Conservation (phyloP, 2,888 invertebrate genomes). For the Brenthis ino region DNA sequence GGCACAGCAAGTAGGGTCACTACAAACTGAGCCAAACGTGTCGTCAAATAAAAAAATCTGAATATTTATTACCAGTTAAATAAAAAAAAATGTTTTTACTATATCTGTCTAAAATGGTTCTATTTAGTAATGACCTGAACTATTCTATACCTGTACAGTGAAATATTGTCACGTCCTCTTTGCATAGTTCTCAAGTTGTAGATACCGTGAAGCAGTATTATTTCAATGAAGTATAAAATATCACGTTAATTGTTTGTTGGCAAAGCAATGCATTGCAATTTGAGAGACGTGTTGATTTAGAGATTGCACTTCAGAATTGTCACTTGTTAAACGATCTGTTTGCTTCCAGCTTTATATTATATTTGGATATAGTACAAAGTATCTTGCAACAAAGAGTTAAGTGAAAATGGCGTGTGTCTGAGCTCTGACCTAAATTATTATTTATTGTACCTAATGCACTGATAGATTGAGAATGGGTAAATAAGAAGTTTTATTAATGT, state of each 20-base stretch:
- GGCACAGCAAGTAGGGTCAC: too few species aligned
- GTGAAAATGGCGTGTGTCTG: constrained; percentile 14
- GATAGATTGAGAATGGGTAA: too few species aligned
- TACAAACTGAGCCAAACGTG: too few species aligned
- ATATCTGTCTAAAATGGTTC: too few species aligned
- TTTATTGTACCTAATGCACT: background rate
- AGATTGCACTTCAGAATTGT: constrained; percentile 17
- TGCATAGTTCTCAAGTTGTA: too few species aligned
- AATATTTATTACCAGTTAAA: too few species aligned
- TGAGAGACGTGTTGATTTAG: constrained; percentile 20
- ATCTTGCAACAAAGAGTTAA: background rate
- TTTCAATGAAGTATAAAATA: constrained; percentile 1
- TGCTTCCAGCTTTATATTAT: background rate
- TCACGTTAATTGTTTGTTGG: constrained; percentile 10
- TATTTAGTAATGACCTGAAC: too few species aligned
- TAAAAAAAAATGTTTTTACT: too few species aligned
- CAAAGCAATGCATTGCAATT: constrained; percentile 28
- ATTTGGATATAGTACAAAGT: background rate
- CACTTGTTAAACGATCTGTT: constrained; percentile 23
- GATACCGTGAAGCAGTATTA: background rate
- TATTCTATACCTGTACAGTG: background rate
- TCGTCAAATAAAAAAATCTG: too few species aligned
- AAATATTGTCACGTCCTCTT: background rate
- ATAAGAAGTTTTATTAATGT: too few species aligned
- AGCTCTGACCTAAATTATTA: constrained; percentile 13